These are phyloP conservation scores for Tangara arthus DNA, from an alignment of 2,797 vertebrate genomes.

Conservation along the genomic window DNA sequence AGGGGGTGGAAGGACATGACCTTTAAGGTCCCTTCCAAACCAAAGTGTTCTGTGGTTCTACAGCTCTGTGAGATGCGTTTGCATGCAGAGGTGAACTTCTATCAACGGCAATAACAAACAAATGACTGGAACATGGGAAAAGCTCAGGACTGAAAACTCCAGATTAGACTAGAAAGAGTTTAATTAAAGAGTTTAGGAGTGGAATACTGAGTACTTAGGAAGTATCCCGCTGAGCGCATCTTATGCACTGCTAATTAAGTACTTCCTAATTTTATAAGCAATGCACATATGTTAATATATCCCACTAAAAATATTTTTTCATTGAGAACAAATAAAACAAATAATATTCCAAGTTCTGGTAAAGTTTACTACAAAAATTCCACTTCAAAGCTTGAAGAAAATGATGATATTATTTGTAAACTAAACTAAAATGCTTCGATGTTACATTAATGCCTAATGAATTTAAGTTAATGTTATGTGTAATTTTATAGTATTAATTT, in stretches of 20 bases:
- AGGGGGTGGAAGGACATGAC: rapidly evolving
- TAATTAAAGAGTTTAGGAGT: not conserved
- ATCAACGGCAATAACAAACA: not conserved
- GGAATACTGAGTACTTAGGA: not conserved
- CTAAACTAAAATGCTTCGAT: not conserved
- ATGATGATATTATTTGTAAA: not conserved
- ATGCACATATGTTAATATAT: rapidly evolving
- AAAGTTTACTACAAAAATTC: not conserved
- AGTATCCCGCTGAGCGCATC: not conserved
- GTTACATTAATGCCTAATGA: not conserved
- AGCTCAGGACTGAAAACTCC: not conserved
- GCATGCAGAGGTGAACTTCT: not conserved
- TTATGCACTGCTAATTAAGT: not conserved
- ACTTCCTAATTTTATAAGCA: not conserved
- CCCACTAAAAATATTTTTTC: not conserved
- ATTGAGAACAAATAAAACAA: not conserved
- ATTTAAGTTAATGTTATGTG: not conserved
- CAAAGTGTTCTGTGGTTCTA: not conserved
- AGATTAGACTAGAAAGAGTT: not conserved
- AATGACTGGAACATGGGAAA: not conserved
- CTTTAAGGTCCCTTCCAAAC: not conserved
- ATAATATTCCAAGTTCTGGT: not conserved
- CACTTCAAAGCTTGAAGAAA: not conserved
- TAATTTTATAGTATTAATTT: not conserved
- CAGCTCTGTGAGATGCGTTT: not conserved